Conservation (phyloP, 2,888 invertebrate species). For the Idaea straminata region DNA sequence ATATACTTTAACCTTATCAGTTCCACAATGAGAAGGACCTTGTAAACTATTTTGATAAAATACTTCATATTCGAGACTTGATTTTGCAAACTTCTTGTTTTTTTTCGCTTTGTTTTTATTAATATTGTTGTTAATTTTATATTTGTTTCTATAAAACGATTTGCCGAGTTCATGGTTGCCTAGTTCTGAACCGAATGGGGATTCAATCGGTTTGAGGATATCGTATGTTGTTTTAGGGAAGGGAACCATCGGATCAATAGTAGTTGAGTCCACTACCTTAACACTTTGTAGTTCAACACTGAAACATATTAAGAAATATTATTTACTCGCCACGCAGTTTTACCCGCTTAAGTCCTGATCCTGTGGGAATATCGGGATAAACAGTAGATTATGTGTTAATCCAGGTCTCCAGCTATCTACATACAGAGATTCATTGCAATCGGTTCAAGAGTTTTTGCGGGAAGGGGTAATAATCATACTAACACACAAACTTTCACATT, state of each 20-base stretch:
- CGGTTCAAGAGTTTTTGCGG: no score
- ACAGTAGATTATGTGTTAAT: no score
- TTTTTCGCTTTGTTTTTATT: constrained; percentile 23
- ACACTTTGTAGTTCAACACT: constrained; percentile 66
- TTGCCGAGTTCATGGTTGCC: background rate
- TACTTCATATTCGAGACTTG: constrained; percentile 52
- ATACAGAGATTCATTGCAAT: no score
- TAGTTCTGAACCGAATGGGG: background rate
- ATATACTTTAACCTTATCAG: constrained; percentile 61
- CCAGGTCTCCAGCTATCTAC: no score
- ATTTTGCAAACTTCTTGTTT: constrained; percentile 28
- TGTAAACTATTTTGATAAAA: constrained; percentile 55
- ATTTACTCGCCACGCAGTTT: background rate
- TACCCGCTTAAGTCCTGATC: background rate
- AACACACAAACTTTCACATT: background rate
- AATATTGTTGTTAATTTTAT: constrained; percentile 22
- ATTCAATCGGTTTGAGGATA: constrained; percentile 15
- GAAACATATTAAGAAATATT: constrained; percentile 27
- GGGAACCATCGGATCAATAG: constrained; percentile 17
- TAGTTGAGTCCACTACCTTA: constrained; percentile 39
- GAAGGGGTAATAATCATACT: background rate
- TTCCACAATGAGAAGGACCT: constrained; percentile 45
- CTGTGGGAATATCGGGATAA: no score
- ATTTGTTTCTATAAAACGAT: constrained; percentile 14
- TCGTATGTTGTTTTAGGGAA: background rate